Evolutionary conservation across 2,888 invertebrate genomes (phyloP).

Genomic region (Mesorhabditis sp.): DNA sequence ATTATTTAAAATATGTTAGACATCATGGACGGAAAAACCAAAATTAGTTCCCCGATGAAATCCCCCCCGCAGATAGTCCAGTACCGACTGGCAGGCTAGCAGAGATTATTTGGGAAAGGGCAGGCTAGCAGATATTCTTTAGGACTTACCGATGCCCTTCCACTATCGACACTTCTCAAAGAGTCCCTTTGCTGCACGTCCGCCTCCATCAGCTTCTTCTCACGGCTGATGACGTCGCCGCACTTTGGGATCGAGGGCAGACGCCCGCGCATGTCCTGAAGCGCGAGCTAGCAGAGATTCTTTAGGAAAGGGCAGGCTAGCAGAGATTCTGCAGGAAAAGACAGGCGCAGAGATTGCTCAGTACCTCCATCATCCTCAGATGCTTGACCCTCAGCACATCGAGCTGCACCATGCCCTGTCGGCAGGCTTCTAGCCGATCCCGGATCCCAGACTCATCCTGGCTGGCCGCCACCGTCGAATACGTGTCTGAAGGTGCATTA

Average conservation of each 20-base stretch:
- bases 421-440: constrained; percentile 34
- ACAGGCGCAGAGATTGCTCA: neutral
- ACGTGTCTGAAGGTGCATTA: neutral
- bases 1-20: no score
- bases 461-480: neutral
- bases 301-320: neutral
- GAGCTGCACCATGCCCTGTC: constrained; percentile 34
- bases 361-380: constrained; percentile 26
- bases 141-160: constrained; percentile 4
- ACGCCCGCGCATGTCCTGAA: constrained; percentile 27
- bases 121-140: neutral
- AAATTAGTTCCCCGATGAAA: no score
- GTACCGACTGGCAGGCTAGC: no score
- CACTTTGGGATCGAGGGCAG: constrained; percentile 32
- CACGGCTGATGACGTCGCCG: constrained; percentile 27
- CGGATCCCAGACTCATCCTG: constrained; percentile 15
- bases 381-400: constrained; percentile 30
- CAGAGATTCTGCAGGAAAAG: neutral
- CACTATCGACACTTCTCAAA: constrained; percentile 13
- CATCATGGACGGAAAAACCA: no score
- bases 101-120: no score
- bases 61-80: no score
- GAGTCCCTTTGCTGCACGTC: constrained; percentile 27
- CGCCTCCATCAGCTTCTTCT: constrained; percentile 20
- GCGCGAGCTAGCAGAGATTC: no score